Conservation (phyloP, 2,113 vertebrate species). For the Glaucomys volans region DNA sequence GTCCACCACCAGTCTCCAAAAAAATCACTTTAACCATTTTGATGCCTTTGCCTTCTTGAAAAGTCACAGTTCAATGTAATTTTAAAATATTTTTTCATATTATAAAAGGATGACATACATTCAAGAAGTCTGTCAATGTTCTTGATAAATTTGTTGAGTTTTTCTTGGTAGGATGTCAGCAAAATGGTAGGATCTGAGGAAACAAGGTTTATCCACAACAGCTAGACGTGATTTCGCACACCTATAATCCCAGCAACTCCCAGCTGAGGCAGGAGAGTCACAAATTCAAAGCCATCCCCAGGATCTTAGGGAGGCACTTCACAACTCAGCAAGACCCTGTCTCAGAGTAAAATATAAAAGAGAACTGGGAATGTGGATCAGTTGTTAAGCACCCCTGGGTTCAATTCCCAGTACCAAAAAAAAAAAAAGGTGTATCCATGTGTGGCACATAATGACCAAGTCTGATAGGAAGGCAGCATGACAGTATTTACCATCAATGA, state of each 20-base stretch:
- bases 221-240: too few species aligned
- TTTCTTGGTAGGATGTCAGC: neutral
- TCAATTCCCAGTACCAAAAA: too few species aligned
- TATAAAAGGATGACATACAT: neutral
- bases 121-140: neutral
- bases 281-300: too few species aligned
- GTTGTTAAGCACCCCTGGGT: too few species aligned
- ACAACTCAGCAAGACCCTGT: too few species aligned
- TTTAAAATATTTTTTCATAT: constrained; percentile 15
- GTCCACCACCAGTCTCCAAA: neutral
- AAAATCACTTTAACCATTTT: constrained; percentile 11
- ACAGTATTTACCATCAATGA: neutral
- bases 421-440: neutral
- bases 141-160: constrained; percentile 8
- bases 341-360: too few species aligned
- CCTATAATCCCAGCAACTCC: too few species aligned
- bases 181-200: neutral
- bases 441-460: neutral
- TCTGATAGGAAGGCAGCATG: neutral
- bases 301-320: too few species aligned
- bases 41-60: constrained; percentile 29
- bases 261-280: too few species aligned
- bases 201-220: neutral
- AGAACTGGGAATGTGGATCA: too few species aligned
- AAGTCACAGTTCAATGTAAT: neutral